Conservation (phyloP, 2,797 vertebrate genomes). For the Mus caroli region DNA sequence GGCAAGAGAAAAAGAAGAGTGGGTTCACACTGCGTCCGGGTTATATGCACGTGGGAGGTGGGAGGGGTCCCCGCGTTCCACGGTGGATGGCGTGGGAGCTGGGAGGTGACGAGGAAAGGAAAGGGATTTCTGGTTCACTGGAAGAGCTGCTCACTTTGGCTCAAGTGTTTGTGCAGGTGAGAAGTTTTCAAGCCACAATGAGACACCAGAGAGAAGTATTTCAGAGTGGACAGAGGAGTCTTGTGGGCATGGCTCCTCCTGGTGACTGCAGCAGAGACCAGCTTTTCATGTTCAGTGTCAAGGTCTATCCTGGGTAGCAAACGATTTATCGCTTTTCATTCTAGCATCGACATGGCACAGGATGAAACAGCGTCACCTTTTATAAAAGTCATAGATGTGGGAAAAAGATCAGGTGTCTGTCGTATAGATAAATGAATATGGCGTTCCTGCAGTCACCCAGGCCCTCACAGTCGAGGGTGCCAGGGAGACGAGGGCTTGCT, state of each 20-base stretch:
- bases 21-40: background rate
- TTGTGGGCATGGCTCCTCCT: background rate
- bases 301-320: background rate
- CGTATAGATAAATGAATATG: constrained; percentile 7
- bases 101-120: constrained; percentile 65
- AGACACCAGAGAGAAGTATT: constrained; percentile 55
- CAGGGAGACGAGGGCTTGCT: background rate
- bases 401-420: constrained; percentile 8
- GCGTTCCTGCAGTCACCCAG: background rate
- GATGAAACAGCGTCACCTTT: constrained; percentile 23
- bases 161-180: constrained; percentile 82
- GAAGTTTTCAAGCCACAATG: constrained; percentile 60
- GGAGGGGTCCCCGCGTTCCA: background rate
- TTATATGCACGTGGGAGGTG: background rate
- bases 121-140: constrained; percentile 80
- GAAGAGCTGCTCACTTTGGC: constrained; percentile 59
- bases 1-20: background rate
- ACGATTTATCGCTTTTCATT: constrained; percentile 20
- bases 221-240: constrained; percentile 49
- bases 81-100: constrained; percentile 45
- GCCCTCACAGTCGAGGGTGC: background rate
- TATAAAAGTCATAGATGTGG: background rate
- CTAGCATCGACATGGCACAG: background rate
- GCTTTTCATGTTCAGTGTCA: background rate
- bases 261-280: constrained; percentile 13